Conservation (phyloP, 2,888 invertebrate genomes). For the Drosophila colorata region DNA sequence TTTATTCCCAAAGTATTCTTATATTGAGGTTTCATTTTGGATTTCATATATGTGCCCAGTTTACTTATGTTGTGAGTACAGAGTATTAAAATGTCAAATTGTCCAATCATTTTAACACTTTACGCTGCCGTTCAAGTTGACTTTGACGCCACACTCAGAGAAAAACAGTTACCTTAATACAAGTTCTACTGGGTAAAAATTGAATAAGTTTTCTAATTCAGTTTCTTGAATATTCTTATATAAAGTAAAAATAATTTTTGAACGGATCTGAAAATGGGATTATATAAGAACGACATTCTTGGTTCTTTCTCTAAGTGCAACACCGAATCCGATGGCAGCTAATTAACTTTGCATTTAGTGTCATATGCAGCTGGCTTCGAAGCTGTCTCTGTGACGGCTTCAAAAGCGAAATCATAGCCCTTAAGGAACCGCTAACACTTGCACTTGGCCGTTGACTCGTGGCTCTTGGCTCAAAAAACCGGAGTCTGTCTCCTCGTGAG, state of each 20-base stretch:
- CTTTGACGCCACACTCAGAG: no score
- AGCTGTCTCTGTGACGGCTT: not conserved
- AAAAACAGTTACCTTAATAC: no score
- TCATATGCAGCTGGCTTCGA: constrained; percentile 22
- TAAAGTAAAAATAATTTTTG: no score
- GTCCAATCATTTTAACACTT: no score
- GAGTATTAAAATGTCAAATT: no score
- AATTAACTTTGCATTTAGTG: constrained; percentile 15
- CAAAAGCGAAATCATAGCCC: not conserved
- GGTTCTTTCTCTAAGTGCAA: not conserved
- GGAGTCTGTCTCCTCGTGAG: not conserved
- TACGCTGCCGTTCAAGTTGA: not conserved
- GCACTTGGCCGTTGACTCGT: not conserved
- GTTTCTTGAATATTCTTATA: not conserved
- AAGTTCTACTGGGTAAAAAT: no score
- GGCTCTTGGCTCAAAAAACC: not conserved
- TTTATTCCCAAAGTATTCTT: no score
- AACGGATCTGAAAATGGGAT: no score
- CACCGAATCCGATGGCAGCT: not conserved
- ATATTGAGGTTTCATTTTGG: no score
- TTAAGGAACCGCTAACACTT: not conserved
- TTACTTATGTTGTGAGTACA: no score
- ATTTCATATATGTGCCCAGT: no score
- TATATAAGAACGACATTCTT: not conserved
- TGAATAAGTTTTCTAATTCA: no score